Evolutionary conservation across 23 tunicate species (phyloP).

Genomic region (Halocynthia roretzi): DNA sequence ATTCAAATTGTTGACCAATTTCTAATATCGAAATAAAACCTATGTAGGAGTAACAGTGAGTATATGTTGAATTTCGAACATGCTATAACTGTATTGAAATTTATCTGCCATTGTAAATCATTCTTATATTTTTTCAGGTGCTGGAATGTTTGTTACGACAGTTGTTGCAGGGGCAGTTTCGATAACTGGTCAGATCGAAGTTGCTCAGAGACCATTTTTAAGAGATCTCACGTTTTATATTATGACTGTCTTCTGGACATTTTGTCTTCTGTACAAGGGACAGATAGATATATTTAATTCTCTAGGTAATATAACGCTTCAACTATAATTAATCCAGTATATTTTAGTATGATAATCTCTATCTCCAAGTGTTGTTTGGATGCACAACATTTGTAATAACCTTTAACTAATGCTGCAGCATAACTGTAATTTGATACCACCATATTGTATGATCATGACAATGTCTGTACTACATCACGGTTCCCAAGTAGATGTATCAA

Average conservation of each 20-base stretch:
- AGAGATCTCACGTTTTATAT: conserved; percentile 84
- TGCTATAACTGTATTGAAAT: too few relatives aligned
- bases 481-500: neutral
- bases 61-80: too few relatives aligned
- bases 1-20: too few relatives aligned
- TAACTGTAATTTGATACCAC: neutral
- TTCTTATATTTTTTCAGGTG: conserved; percentile 34
- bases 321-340: neutral
- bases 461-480: neutral
- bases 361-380: neutral
- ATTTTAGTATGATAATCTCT: neutral
- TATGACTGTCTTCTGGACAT: conserved; percentile 63
- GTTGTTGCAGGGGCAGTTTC: conserved; percentile 78
- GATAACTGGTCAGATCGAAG: conserved; percentile 33
- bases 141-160: conserved; percentile 74
- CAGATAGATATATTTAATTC: conserved; percentile 54
- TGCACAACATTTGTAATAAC: neutral
- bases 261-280: conserved; percentile 52
- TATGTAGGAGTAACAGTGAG: too few relatives aligned
- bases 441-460: neutral
- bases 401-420: too few relatives aligned
- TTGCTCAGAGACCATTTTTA: conserved; percentile 81
- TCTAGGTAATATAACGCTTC: conserved; percentile 43
- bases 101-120: too few relatives aligned
- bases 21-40: too few relatives aligned